Evolutionary conservation across 64 coral and sea anemone species (phyloP), one percentile per base, ranked within the genome.

Genomic region (Pocillopora verrucosa): DNA sequence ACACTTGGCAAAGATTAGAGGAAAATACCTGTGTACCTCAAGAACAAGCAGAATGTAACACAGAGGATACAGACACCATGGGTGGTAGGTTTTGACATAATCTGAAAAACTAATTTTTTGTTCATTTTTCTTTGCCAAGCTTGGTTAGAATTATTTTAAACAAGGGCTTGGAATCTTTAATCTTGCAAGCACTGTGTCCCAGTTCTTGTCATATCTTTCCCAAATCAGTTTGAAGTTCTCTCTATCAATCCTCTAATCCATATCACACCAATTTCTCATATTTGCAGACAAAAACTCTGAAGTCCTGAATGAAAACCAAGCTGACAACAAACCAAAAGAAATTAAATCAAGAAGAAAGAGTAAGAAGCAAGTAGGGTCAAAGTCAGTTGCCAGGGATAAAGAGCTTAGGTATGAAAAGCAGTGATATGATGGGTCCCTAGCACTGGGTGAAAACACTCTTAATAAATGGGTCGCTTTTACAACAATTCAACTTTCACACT

Each of bases 331-430:
- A 57, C 36, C 65, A 22, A 17, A 22, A 17, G 72, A 85, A 13
- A 58, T 63, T n/a, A 85, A 85, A 72, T 51, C 82, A 5, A 85
- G 61, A 85, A 72, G 36, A 72, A 85, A 72, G 82, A 85, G 22
- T 45, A 85, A 57, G 20, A 85, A 72, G 26, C 20, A 41, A 72
- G 41, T 7, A 51, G 38, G 36, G 9, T 14, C 65, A 85, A 85
- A 85, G 22, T 57, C 82, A 30, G 72, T 65, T 57, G 11, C 63
- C 14, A 56, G 38, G 30, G 61, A 68, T 10, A 73, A 67, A 56
- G 56, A 79, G 59, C 77, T 59, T 14, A 25, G 77, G 77, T 79
- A 34, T 15, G 57, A 75, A 73, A 11, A 26, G 20, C 12, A 51
- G 41, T 51, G 41, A 51, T 7, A 51, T 51, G 41, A 51, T 51